Conservation (phyloP, 1,140 invertebrate genomes). For the Ceratina japonica region DNA sequence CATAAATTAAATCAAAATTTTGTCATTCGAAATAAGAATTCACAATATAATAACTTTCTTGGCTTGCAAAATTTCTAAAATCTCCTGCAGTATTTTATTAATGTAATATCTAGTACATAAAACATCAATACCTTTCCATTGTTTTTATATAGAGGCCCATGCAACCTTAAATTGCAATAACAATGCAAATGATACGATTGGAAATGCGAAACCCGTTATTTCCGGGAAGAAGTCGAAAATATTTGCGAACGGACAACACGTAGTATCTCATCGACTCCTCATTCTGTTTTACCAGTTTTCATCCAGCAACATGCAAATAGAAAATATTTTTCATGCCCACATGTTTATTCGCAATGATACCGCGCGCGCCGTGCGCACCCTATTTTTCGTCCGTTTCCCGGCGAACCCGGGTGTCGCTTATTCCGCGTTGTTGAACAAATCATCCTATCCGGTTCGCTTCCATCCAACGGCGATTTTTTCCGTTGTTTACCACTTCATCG, state of each 20-base stretch:
- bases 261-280: slow-evolving; percentile 9
- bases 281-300: slow-evolving; percentile 18
- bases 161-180: no score
- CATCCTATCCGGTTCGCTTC: background rate
- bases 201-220: slow-evolving; percentile 11
- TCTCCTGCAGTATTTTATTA: no score
- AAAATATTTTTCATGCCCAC: slow-evolving; percentile 29
- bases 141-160: no score
- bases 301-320: slow-evolving; percentile 19
- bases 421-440: slow-evolving; percentile 31
- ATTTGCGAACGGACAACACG: slow-evolving; percentile 18
- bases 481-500: slow-evolving; percentile 20
- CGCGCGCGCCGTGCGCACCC: background rate
- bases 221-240: slow-evolving; percentile 21
- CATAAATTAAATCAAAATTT: no score
- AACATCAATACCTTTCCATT: no score
- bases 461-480: no score
- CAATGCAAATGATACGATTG: no score
- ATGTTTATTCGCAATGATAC: slow-evolving; percentile 19
- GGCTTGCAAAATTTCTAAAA: no score
- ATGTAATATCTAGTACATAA: no score
- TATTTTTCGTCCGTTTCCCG: background rate
- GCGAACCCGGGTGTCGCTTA: slow-evolving; percentile 17
- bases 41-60: no score
- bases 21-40: no score